phyloP scores from a whole-genome alignment of 2,113 vertebrate species.

The Pampusana beccarii region DNA sequence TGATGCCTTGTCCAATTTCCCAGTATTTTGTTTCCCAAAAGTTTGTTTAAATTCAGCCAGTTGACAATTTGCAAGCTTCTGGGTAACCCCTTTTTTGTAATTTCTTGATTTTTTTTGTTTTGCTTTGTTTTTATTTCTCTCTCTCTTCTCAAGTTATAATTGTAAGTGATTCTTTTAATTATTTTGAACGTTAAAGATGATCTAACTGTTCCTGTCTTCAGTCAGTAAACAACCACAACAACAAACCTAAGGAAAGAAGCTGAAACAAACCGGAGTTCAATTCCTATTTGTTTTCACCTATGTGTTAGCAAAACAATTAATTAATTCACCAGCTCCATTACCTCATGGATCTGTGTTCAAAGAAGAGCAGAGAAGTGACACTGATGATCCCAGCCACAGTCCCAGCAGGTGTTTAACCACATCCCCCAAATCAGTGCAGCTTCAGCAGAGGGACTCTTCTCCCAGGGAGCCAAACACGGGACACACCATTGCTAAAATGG shows the following conservation, averaged over 20 bases:
- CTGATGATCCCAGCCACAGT: neutral
- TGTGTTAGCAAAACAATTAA: neutral
- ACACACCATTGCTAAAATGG: neutral
- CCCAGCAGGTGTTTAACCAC: neutral
- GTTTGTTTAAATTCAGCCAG: constrained; percentile 41
- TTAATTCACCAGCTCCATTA: neutral
- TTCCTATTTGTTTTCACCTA: neutral
- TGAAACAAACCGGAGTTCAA: neutral
- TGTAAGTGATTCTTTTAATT: neutral
- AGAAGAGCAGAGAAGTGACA: neutral
- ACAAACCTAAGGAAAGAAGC: neutral
- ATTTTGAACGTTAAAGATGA: neutral
- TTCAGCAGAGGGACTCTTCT: neutral
- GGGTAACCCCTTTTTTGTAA: neutral
- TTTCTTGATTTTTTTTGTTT: neutral
- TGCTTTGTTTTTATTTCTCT: neutral
- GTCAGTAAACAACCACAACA: neutral
- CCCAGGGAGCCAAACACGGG: neutral
- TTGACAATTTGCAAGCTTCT: constrained; percentile 38
- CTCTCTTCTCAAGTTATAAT: neutral
- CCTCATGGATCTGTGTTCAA: neutral
- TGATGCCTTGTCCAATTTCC: constrained; percentile 16
- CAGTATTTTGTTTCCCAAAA: constrained; percentile 17
- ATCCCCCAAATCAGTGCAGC: neutral
- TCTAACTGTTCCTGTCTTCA: neutral